phyloP scores from a whole-genome alignment of 1,140 invertebrate species.

The Wasmannia auropunctata region DNA sequence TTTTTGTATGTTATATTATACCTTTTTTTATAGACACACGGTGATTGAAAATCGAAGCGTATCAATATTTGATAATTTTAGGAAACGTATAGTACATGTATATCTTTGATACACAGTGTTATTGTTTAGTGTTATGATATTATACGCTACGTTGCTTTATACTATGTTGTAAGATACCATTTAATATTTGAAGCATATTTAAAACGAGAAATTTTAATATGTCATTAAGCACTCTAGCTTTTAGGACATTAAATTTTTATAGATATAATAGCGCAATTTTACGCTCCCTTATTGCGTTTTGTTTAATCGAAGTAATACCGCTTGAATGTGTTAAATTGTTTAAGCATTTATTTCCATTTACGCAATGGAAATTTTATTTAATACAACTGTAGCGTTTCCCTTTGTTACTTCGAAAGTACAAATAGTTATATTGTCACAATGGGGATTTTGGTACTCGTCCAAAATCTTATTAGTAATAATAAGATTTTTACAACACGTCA shows the following conservation, averaged over 20 bases:
- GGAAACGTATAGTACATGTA: constrained; percentile 50
- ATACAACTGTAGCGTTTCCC: constrained; percentile 57
- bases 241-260: constrained; percentile 49
- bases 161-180: constrained; percentile 65
- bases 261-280: constrained; percentile 43
- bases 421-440: constrained; percentile 66
- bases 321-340: constrained; percentile 52
- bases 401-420: constrained; percentile 70
- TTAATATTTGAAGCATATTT: constrained; percentile 55
- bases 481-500: constrained; percentile 66
- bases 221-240: constrained; percentile 57
- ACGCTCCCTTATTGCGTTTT: constrained; percentile 29
- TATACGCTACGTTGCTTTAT: constrained; percentile 66
- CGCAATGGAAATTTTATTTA: constrained; percentile 39
- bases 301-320: constrained; percentile 42
- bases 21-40: constrained; percentile 63
- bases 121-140: constrained; percentile 66
- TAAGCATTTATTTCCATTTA: constrained; percentile 40
- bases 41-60: constrained; percentile 65
- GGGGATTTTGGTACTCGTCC: constrained; percentile 58
- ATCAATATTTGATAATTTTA: constrained; percentile 62
- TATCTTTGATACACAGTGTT: constrained; percentile 65
- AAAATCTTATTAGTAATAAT: constrained; percentile 63
- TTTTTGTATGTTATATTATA: constrained; percentile 65
- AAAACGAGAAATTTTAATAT: constrained; percentile 52